Percentiles rank a stretch among this genome's conserved stretches.
phyloP scores from a whole-genome alignment of 2,888 invertebrate genomes.

The Scaeva pyrastri region DNA sequence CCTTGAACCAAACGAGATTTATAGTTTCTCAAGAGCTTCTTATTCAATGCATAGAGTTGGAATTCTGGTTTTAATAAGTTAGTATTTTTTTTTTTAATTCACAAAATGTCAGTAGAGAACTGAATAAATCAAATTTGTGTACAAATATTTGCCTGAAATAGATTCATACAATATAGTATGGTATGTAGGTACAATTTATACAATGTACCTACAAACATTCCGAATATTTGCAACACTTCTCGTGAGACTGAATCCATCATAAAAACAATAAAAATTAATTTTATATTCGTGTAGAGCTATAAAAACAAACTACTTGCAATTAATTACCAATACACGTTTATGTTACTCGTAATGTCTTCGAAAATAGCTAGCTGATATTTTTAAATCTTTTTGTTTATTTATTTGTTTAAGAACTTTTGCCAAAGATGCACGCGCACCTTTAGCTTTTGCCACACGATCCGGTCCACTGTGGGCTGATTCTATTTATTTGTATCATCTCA shows the following conservation, averaged over 20 bases:
- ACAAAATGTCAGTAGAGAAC: background rate
- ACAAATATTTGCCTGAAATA: background rate
- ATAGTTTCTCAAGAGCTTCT: no score
- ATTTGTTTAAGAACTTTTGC: constrained; percentile 11
- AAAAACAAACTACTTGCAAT: constrained; percentile 9
- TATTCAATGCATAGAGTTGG: no score
- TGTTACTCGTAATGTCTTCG: background rate
- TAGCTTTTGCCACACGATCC: constrained; percentile 44
- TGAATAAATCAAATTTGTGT: background rate
- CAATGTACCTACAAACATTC: no score
- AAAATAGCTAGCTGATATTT: constrained; percentile 26
- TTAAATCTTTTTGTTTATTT: background rate
- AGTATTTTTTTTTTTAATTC: no score
- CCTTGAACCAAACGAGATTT: no score
- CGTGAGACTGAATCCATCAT: background rate
- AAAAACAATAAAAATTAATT: constrained; percentile 20
- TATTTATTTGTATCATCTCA: constrained; percentile 35
- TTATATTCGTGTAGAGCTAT: background rate
- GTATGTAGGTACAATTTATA: no score
- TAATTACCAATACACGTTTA: constrained; percentile 14
- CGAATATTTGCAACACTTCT: background rate
- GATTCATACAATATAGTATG: no score
- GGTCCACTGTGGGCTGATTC: constrained; percentile 26
- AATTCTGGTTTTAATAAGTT: no score
- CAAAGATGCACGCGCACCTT: constrained; percentile 58